Percentiles rank a stretch among this genome's conserved stretches.
Evolutionary conservation across 2,888 invertebrate species (phyloP).

Genomic region (Hanleya hanleyi): DNA sequence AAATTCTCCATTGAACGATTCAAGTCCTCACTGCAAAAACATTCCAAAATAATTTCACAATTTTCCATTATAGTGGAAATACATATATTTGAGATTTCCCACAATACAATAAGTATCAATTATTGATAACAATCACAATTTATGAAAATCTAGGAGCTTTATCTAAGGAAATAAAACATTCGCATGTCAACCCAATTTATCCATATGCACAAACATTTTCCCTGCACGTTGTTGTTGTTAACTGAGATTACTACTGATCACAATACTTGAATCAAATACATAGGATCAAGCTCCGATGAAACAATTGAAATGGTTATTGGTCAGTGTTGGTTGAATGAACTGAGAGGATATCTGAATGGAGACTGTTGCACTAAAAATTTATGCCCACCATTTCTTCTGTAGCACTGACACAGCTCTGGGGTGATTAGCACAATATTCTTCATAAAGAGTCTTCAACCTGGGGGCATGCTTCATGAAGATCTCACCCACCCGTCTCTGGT

Average conservation of each 20-base stretch:
- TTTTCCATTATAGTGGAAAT: no score
- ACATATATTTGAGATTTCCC: no score
- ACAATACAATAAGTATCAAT: no score
- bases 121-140: no score
- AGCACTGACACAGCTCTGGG: conserved; percentile 95
- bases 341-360: not conserved
- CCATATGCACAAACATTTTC: no score
- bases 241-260: not conserved
- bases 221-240: no score
- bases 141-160: no score
- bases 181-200: no score
- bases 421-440: conserved; percentile 92
- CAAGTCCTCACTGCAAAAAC: conserved; percentile 91
- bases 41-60: no score
- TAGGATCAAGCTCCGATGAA: not conserved
- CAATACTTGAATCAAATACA: not conserved
- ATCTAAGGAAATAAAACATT: no score
- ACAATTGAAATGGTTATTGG: not conserved
- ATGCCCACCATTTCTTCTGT: conserved; percentile 89
- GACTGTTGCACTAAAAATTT: no score
- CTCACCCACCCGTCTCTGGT: conserved; percentile 90
- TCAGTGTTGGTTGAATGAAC: not conserved
- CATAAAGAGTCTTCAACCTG: conserved; percentile 84
- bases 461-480: conserved; percentile 84
- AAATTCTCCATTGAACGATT: conserved; percentile 78